Evolutionary conservation across 2,797 vertebrate species (phyloP).

Genomic region (Rhynchotus rufescens): DNA sequence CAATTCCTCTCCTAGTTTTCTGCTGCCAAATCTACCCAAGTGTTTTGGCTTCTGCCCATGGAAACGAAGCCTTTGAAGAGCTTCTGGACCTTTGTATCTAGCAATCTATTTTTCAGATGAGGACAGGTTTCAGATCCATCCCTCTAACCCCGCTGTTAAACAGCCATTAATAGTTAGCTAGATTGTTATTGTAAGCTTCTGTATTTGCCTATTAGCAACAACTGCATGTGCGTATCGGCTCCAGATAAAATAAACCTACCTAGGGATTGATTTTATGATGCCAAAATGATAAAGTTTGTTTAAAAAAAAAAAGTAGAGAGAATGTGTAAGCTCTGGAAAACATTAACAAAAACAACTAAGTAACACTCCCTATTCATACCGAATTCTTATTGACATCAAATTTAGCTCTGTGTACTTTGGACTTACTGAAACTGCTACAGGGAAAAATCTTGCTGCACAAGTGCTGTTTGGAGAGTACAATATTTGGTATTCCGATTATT

Average conservation of each 20-base stretch:
- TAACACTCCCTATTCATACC: constrained; percentile 62
- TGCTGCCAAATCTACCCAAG: not conserved
- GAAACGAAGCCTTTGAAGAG: not conserved
- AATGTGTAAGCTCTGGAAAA: constrained; percentile 71
- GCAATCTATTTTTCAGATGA: constrained; percentile 22
- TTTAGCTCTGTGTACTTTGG: constrained; percentile 70
- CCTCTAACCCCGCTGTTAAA: constrained; percentile 12
- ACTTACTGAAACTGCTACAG: constrained; percentile 20
- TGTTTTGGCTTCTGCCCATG: not conserved
- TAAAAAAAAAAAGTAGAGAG: constrained; percentile 64
- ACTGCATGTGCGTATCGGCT: constrained; percentile 22
- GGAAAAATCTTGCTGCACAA: constrained; percentile 32
- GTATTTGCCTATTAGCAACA: constrained; percentile 42
- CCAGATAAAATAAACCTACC: constrained; percentile 42
- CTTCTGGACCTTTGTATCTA: constrained; percentile 3
- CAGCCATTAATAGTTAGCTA: constrained; percentile 52
- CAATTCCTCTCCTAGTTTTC: not conserved
- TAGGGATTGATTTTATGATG: constrained; percentile 64
- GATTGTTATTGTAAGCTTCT: constrained; percentile 31
- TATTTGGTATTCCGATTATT: constrained; percentile 15
- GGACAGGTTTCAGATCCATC: constrained; percentile 10
- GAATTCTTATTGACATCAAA: constrained; percentile 64
- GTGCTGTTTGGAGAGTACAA: not conserved
- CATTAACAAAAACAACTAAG: constrained; percentile 71
- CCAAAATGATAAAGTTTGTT: constrained; percentile 65